A percentile compares a stretch with the other conserved stretches of the same genome.
Evolutionary conservation across 2,113 vertebrate genomes (phyloP).

Genomic region (Puffinus mauretanicus): DNA sequence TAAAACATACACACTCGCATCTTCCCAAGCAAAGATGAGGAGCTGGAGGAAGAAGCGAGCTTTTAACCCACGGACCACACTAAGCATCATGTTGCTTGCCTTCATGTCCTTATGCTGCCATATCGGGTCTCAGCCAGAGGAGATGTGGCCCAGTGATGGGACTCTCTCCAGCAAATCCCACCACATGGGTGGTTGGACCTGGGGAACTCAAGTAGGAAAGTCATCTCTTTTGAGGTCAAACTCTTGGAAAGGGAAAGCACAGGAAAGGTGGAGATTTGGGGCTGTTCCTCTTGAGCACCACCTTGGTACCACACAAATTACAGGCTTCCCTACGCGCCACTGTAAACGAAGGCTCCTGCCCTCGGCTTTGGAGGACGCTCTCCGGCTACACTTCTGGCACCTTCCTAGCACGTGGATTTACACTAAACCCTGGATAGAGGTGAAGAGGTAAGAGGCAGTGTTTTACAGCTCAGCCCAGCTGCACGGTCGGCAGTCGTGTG

Average conservation of each 20-base stretch:
- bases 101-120: fast-evolving
- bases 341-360: background rate
- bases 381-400: background rate
- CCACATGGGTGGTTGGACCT: background rate
- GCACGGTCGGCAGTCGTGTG: fast-evolving
- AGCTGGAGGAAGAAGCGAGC: background rate
- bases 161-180: background rate
- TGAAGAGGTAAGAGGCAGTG: background rate
- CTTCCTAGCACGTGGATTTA: background rate
- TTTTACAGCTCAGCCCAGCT: background rate
- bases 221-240: background rate
- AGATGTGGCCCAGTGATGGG: background rate
- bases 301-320: background rate
- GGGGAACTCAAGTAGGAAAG: background rate
- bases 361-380: background rate
- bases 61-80: background rate
- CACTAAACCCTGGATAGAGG: fast-evolving
- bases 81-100: fast-evolving
- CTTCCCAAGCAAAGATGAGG: background rate
- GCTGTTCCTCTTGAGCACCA: background rate
- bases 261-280: background rate
- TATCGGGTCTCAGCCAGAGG: fast-evolving
- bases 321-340: background rate
- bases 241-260: background rate
- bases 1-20: fast-evolving